Conservation (phyloP, 2,888 invertebrate genomes). For the Cancer borealis region DNA sequence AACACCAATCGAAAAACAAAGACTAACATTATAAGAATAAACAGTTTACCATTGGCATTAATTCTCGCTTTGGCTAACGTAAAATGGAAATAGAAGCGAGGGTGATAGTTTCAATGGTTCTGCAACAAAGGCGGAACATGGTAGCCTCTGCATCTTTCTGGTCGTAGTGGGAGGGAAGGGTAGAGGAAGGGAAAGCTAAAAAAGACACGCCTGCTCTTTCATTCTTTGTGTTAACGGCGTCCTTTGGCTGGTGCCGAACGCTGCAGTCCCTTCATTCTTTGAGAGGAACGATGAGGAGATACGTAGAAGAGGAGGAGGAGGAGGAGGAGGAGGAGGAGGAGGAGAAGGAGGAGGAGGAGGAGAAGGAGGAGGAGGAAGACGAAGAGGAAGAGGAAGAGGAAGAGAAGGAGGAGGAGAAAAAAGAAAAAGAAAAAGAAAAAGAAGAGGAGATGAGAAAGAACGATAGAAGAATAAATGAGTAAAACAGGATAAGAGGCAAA, state of each 20-base stretch:
- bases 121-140: background rate
- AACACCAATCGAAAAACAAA: background rate
- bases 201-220: constrained; percentile 7
- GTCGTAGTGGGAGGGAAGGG: background rate
- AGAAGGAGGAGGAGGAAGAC: background rate
- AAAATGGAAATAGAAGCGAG: background rate
- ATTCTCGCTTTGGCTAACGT: background rate
- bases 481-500: background rate
- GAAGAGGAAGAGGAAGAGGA: background rate
- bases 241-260: background rate
- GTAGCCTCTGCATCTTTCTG: background rate
- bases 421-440: background rate
- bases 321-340: background rate
- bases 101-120: background rate
- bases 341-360: background rate
- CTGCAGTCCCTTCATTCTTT: background rate
- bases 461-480: background rate
- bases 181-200: background rate
- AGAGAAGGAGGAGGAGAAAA: background rate
- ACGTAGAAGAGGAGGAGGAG: background rate
- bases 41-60: background rate
- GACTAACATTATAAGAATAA: background rate
- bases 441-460: background rate
- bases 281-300: background rate
- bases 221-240: constrained; percentile 31